Conservation (phyloP, 2,888 invertebrate species). For the Ichneumoninae sp. region DNA sequence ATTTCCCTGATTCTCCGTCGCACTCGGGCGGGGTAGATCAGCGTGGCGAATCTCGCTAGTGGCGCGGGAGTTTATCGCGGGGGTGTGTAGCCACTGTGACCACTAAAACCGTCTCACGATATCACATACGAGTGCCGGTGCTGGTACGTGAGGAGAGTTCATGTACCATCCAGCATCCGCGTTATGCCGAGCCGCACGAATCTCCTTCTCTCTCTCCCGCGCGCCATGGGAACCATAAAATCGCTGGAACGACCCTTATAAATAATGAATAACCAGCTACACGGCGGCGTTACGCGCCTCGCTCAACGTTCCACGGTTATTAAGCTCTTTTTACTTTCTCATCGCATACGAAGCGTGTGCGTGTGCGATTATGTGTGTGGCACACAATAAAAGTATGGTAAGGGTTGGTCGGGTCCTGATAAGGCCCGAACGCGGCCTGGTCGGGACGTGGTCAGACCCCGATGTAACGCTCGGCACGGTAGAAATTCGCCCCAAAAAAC, state of each 20-base stretch:
- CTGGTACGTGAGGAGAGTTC: constrained; percentile 43
- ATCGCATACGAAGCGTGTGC: neutral
- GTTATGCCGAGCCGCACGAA: constrained; percentile 25
- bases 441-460: neutral
- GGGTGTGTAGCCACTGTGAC: constrained; percentile 83
- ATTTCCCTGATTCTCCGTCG: constrained; percentile 45
- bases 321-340: constrained; percentile 50
- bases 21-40: constrained; percentile 60
- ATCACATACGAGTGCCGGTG: constrained; percentile 30
- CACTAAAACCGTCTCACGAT: constrained; percentile 78
- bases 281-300: constrained; percentile 36
- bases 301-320: constrained; percentile 53
- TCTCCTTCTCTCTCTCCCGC: constrained; percentile 63
- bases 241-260: constrained; percentile 71
- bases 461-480: neutral
- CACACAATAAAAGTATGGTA: neutral
- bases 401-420: neutral
- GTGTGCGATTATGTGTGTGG: neutral
- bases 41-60: constrained; percentile 81
- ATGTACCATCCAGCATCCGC: constrained; percentile 49
- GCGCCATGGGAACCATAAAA: constrained; percentile 80
- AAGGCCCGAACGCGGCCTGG: neutral
- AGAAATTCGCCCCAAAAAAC: too few relatives aligned
- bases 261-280: constrained; percentile 67
- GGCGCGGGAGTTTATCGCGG: constrained; percentile 80